Conservation (phyloP, 1,140 invertebrate genomes). For the Hermetia illucens region DNA sequence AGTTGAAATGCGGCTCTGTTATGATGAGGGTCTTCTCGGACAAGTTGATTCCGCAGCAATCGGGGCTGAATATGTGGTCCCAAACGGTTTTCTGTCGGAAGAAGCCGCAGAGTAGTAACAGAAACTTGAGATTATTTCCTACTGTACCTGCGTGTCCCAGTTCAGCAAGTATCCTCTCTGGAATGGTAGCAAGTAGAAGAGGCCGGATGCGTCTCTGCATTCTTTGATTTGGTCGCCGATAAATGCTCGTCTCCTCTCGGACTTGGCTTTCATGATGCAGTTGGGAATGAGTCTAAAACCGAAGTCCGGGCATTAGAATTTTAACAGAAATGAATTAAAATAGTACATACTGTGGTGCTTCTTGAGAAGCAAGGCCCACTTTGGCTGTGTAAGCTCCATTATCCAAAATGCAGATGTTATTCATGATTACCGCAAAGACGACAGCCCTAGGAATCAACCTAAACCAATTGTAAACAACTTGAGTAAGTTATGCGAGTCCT, state of each 20-base stretch:
- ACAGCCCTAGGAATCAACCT: too few relatives aligned
- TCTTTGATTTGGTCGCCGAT: constrained; percentile 90
- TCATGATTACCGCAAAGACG: too few relatives aligned
- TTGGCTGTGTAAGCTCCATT: constrained; percentile 79
- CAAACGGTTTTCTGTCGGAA: constrained; percentile 65
- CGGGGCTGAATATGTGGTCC: constrained; percentile 90
- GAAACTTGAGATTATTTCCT: background rate
- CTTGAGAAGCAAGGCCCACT: constrained; percentile 56
- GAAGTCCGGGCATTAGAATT: constrained; percentile 8
- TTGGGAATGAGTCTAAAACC: constrained; percentile 70
- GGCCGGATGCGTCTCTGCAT: constrained; percentile 84
- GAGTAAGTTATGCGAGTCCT: too few relatives aligned
- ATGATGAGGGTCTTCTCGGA: constrained; percentile 68
- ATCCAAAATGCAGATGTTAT: too few relatives aligned
- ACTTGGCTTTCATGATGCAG: constrained; percentile 96
- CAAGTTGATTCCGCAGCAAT: constrained; percentile 65
- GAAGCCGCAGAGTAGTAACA: background rate
- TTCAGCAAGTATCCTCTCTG: constrained; percentile 93
- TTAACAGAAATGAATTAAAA: constrained; percentile 7
- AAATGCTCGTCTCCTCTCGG: constrained; percentile 82
- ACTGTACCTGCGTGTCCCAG: constrained; percentile 79
- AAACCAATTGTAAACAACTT: too few relatives aligned
- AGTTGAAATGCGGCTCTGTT: constrained; percentile 93
- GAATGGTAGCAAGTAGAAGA: constrained; percentile 89
- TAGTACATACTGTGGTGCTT: constrained; percentile 45